Evolutionary conservation across 2,797 vertebrate species (phyloP).

Genomic region (Vipera latastei): DNA sequence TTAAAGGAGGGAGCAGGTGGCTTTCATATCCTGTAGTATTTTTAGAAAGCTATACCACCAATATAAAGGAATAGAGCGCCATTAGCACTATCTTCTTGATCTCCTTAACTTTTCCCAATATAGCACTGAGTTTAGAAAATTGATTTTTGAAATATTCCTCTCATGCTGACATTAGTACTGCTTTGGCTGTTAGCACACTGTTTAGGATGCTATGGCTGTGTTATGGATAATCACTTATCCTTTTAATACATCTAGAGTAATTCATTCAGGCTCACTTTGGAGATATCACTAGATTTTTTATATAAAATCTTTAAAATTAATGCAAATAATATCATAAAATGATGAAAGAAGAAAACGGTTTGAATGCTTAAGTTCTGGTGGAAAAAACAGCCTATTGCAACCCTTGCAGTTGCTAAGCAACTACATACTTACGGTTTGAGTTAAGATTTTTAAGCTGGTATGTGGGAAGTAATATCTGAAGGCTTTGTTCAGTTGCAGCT

Average conservation of each 20-base stretch:
- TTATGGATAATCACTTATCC: background rate
- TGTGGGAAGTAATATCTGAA: background rate
- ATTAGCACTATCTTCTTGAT: background rate
- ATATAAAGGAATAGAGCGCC: background rate
- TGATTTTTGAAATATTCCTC: background rate
- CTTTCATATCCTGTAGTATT: background rate
- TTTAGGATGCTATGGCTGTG: background rate
- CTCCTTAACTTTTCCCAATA: background rate
- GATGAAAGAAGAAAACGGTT: background rate
- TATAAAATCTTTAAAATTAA: background rate
- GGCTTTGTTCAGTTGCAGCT: background rate
- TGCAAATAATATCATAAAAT: background rate
- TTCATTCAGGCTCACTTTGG: background rate
- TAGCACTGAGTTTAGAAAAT: background rate
- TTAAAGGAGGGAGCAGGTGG: background rate
- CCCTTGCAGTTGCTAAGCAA: slow-evolving; percentile 12
- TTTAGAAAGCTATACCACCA: background rate
- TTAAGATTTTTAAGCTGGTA: background rate
- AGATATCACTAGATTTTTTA: background rate
- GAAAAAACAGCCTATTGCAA: background rate
- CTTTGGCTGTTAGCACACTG: background rate
- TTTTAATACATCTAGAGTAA: background rate
- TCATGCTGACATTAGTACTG: background rate
- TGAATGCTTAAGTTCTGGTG: background rate
- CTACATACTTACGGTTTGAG: background rate